phyloP scores from a whole-genome alignment of 1,140 invertebrate genomes.

The Drosophila baimaii region DNA sequence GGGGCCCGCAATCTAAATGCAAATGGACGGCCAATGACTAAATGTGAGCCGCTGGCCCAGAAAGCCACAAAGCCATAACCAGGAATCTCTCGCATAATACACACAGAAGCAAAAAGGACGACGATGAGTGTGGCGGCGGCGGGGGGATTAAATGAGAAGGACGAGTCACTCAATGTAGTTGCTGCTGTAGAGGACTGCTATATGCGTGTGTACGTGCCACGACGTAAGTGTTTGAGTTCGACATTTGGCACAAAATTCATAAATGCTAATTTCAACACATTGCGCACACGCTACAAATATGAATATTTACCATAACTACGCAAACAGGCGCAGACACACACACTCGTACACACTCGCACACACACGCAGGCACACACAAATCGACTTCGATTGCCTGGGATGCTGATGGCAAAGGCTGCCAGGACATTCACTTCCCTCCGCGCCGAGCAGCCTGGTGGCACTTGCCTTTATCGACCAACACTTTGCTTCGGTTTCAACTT shows the following conservation, averaged over 20 bases:
- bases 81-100: constrained; percentile 79
- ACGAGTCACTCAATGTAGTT: constrained; percentile 57
- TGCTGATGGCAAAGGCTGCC: constrained; percentile 20
- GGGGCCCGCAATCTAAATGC: constrained; percentile 74
- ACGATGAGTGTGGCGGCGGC: neutral
- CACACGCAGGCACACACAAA: constrained; percentile 51
- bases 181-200: constrained; percentile 21
- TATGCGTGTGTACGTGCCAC: constrained; percentile 41
- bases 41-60: constrained; percentile 65
- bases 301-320: constrained; percentile 82
- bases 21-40: constrained; percentile 70
- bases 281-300: constrained; percentile 83
- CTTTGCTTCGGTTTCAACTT: constrained; percentile 59
- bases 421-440: constrained; percentile 3
- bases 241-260: constrained; percentile 82
- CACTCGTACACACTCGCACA: constrained; percentile 59
- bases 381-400: constrained; percentile 62
- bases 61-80: constrained; percentile 79
- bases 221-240: constrained; percentile 58
- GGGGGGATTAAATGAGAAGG: constrained; percentile 48
- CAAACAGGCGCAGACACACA: constrained; percentile 60
- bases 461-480: constrained; percentile 64
- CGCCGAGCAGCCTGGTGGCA: constrained; percentile 41
- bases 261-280: constrained; percentile 83
- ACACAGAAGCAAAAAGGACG: constrained; percentile 35